These are phyloP conservation scores for Scaptomyza cyrtandrae DNA, from an alignment of 2,888 invertebrate genomes.

Conservation along the genomic window DNA sequence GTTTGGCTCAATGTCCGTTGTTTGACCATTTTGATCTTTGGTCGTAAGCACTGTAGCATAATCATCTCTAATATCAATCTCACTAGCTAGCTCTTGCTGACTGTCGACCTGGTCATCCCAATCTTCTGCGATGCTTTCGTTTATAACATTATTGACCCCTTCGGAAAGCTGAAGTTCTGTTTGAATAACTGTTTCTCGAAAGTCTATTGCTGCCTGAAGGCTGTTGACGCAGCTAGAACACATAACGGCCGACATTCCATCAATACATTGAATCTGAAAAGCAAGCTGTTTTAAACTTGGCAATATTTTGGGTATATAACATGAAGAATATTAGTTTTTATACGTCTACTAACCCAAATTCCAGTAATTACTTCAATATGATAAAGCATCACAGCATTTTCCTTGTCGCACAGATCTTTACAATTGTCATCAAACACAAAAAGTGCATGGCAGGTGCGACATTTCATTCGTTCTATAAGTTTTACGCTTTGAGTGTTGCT, in stretches of 20 bases:
- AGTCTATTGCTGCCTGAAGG: slow-evolving; percentile 53
- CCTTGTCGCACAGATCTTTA: slow-evolving; percentile 48
- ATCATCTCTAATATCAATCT: slow-evolving; percentile 10
- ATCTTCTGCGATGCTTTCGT: slow-evolving; percentile 7
- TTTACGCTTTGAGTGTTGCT: background rate
- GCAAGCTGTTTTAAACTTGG: background rate
- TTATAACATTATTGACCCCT: background rate
- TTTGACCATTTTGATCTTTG: slow-evolving; percentile 6
- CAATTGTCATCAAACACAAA: slow-evolving; percentile 21
- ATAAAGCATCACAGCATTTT: slow-evolving; percentile 56
- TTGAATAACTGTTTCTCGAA: slow-evolving; percentile 56
- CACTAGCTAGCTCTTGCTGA: background rate
- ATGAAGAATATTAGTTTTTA: background rate
- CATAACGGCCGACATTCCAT: slow-evolving; percentile 28
- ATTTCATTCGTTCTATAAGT: slow-evolving; percentile 18
- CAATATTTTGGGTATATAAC: background rate
- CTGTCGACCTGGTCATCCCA: background rate
- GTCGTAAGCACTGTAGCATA: slow-evolving; percentile 3
- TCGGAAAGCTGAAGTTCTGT: slow-evolving; percentile 43
- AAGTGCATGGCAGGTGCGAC: slow-evolving; percentile 52
- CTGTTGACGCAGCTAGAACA: slow-evolving; percentile 44
- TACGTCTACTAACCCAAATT: slow-evolving; percentile 54
- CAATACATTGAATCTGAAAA: slow-evolving; percentile 45
- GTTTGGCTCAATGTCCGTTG: slow-evolving; percentile 18
- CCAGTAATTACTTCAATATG: slow-evolving; percentile 73